Base-by-base conservation (phyloP, 2,888 invertebrate species). In the Callyntrura sp. region DNA sequence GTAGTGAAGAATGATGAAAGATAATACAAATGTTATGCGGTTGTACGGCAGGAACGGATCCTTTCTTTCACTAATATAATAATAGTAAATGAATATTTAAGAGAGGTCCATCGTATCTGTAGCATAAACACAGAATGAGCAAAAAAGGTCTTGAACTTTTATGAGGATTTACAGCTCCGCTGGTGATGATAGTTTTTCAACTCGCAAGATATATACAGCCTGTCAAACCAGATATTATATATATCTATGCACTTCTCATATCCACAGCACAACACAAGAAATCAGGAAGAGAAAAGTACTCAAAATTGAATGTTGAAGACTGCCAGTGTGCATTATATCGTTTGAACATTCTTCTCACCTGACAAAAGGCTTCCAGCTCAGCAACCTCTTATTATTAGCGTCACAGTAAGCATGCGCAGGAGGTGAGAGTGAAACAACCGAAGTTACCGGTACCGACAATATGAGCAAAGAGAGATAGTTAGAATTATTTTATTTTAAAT, bases 121-220 rank as follows among this genome's bases (percentile, higher is more conserved):
- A 65, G 35, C 70, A 35, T 45, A 60, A 60, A 85, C 60, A 76
- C 28, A 23, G 43, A 57, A n/a, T 55, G n/a, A 81, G 55, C 23
- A 57, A 88, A 88, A 88, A 82, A 83, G 88, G 88, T 78, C 55
- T 88, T 88, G 78, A 84, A 88, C 78, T 88, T 88, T 83, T 78
- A 78, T 51, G 78, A 78, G 78, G 83, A 88, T 84, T 88, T 84
- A 84, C 76, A 88, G 88, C 84, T 88, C 83, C 68, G 78, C 65
- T 84, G 88, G 88, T 68, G 84, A 84, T 88, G 35, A 68, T 81
- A 62, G 81, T 45, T 81, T 81, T 60, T 62, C 8, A 81, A 81
- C 43, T 45, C 4, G 81, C n/a, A 17, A 57, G 17, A 57, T n/a
- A 45, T 12, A 48, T 23, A 45, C 11, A 45, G 73, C 23, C 14